Base-by-base conservation (phyloP, 2,888 invertebrate genomes). In the Drosophila affinis region DNA sequence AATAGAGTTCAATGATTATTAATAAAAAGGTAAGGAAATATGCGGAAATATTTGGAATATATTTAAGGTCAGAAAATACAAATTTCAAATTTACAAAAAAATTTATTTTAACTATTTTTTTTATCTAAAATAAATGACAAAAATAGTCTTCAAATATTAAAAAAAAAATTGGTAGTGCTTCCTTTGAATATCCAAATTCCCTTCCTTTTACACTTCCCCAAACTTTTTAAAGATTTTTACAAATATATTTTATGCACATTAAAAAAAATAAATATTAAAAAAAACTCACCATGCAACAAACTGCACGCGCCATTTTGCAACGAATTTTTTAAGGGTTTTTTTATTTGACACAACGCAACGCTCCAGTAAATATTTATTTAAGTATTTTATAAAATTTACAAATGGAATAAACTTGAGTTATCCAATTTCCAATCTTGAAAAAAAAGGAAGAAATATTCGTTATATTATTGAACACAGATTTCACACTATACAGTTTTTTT, bases 221-320 rank as follows among this genome's bases (percentile, higher is more conserved):
- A 27, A 9, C 24, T 9, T 39, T 18, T 0, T 7, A 48, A 49
- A 21, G n/a, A 47, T 18, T 56, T 17, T 21, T 24, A 39, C 18
- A 55, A 44, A 27, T 14, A 46, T 3, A 14, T 7, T 14, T 18
- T 1, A 18, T 18, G 7, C 39, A 39, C 39, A 18, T 46, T 44
- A 9, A 58, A 44, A 14, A 52, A 29, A 29, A 29, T 27, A 9
- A 9, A 9, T 24, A 24, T 24, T 24, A 55, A 44, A 14, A 52
- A 44, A 14, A 52, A 92, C 91, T 92, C 89, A 92, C 91, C 91
- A 92, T 91, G 91, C 91, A 92, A 76, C 91, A 78, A 84, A 87
- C 90, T 88, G 91, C 91, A 92, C 92, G 91, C 90, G 90, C 87
- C 91, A 92, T 92, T 83, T 91, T 79, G 84, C 82, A 83, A 86